Evolutionary conservation across 2,797 vertebrate species (phyloP).

Genomic region (Sarcoramphus papa): DNA sequence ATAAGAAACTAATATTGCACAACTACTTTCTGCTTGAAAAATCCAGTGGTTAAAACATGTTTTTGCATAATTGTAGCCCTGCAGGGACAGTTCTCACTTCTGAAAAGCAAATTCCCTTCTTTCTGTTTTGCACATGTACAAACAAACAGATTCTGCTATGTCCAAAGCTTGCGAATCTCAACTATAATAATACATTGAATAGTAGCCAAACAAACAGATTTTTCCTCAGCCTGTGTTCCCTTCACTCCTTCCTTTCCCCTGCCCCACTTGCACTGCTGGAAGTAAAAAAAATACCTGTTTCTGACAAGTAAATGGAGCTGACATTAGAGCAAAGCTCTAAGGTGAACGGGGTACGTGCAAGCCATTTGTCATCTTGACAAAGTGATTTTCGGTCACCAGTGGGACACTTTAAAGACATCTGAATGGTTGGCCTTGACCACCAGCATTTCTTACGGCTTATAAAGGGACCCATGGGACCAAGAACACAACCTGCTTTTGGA

Average conservation of each 20-base stretch:
- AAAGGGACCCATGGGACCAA: slow-evolving; percentile 44
- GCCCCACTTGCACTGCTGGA: not conserved
- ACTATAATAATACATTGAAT: not conserved
- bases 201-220: not conserved
- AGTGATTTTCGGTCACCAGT: slow-evolving; percentile 68
- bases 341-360: slow-evolving; percentile 12
- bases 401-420: slow-evolving; percentile 70
- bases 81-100: slow-evolving; percentile 5
- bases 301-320: slow-evolving; percentile 61
- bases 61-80: not conserved
- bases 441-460: slow-evolving; percentile 56
- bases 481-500: slow-evolving; percentile 36
- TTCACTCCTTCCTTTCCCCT: not conserved
- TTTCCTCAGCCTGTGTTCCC: not conserved
- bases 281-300: slow-evolving; percentile 61
- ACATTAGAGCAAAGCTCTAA: slow-evolving; percentile 18
- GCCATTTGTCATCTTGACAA: slow-evolving; percentile 73
- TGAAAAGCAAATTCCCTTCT: not conserved
- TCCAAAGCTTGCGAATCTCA: not conserved
- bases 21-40: slow-evolving; percentile 1
- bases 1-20: not conserved
- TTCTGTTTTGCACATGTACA: not conserved
- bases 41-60: not conserved
- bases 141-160: not conserved
- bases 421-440: slow-evolving; percentile 62